These are phyloP conservation scores for Lytechinus variegatus DNA, from an alignment of 35 echinoderm and acorn worm genomes.

Conservation along the genomic window DNA sequence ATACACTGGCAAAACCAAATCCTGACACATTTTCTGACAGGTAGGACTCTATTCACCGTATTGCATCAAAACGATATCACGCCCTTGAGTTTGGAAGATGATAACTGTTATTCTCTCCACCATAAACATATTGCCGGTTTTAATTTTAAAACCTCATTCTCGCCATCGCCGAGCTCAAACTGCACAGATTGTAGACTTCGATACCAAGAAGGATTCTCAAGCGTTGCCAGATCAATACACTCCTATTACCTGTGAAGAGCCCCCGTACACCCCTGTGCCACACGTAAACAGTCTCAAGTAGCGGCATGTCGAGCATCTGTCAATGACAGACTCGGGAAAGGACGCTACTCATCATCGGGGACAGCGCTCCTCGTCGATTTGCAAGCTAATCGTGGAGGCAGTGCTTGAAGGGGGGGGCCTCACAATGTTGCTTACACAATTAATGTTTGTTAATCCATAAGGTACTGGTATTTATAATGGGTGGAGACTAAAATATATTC, in stretches of 20 bases:
- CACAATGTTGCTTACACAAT: too few relatives aligned
- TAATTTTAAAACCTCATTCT: neutral
- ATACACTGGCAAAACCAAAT: neutral
- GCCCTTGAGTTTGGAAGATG: neutral
- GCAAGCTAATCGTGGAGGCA: neutral
- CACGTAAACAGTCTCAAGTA: conserved; percentile 7
- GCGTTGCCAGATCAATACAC: neutral
- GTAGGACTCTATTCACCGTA: neutral
- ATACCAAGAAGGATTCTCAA: neutral
- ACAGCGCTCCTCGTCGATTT: neutral
- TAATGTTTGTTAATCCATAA: too few relatives aligned
- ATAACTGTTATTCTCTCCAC: neutral
- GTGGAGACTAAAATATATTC: too few relatives aligned
- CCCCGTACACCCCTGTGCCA: neutral
- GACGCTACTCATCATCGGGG: neutral
- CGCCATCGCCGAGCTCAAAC: neutral
- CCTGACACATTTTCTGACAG: neutral
- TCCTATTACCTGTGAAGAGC: neutral
- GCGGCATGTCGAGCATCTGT: neutral
- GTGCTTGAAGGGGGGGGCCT: neutral
- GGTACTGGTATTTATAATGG: too few relatives aligned
- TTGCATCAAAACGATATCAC: neutral
- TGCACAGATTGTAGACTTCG: neutral
- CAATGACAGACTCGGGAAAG: neutral
- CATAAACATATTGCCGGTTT: neutral